phyloP scores from a whole-genome alignment of 2,888 invertebrate genomes.

The Lithodes maja region DNA sequence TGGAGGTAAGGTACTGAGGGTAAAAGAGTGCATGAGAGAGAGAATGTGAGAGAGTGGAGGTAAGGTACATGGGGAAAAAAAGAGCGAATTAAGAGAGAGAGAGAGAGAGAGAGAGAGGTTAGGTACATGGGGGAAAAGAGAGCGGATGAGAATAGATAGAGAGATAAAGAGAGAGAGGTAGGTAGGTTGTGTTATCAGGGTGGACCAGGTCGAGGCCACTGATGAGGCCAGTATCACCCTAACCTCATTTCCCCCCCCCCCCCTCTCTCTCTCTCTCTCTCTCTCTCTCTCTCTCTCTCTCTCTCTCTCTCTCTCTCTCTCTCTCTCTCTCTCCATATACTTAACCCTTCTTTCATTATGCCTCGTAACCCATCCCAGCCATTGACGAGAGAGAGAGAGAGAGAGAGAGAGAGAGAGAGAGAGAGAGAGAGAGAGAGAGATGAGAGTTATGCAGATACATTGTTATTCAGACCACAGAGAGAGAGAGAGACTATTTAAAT shows the following conservation, averaged over 20 bases:
- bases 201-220: background rate
- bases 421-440: no score
- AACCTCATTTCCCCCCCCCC: no score
- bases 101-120: background rate
- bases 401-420: no score
- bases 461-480: no score
- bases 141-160: background rate
- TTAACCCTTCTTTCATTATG: background rate
- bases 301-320: background rate
- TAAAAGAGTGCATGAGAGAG: no score
- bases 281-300: background rate
- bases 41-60: background rate
- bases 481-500: no score
- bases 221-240: background rate
- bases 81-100: background rate
- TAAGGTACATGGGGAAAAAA: background rate
- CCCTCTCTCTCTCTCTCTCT: background rate
- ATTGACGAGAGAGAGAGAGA: no score
- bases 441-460: no score
- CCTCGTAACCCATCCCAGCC: no score
- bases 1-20: no score
- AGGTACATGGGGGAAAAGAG: background rate
- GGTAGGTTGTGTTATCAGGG: background rate
- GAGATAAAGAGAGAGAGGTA: slow-evolving; percentile 11
- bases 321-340: background rate